Evolutionary conservation across 2,888 invertebrate species (phyloP).

Genomic region (Brassicogethes aeneus): DNA sequence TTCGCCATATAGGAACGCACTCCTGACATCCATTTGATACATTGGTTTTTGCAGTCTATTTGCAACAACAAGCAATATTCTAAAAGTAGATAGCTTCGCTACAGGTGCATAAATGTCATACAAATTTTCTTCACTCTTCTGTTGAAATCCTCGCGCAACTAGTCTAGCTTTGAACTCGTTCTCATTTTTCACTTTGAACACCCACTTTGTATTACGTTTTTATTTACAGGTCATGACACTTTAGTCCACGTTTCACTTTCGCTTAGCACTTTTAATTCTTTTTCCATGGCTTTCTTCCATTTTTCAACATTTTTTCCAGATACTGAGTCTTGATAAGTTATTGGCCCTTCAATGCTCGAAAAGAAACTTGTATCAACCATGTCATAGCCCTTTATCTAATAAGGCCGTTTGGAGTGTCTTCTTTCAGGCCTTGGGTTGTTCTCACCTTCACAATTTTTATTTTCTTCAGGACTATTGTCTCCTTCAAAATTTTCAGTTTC

Average conservation of each 20-base stretch:
- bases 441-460: conserved; percentile 1
- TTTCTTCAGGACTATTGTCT: conserved; percentile 4
- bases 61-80: conserved; percentile 8
- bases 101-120: conserved; percentile 9
- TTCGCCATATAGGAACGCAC: conserved; percentile 19
- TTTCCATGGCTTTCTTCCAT: conserved; percentile 6
- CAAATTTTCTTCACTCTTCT: conserved; percentile 5
- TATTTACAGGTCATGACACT: not conserved
- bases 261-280: conserved; percentile 7
- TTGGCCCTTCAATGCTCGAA: not conserved
- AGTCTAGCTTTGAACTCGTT: conserved; percentile 16
- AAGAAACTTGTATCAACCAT: conserved; percentile 4
- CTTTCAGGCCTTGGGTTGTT: conserved; percentile 1
- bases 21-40: conserved; percentile 19
- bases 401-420: conserved; percentile 6
- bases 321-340: conserved; percentile 3
- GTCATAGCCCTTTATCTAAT: conserved; percentile 7
- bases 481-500: conserved; percentile 2
- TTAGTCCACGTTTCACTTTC: conserved; percentile 8
- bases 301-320: conserved; percentile 3
- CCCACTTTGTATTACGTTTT: conserved; percentile 8
- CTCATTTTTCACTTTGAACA: conserved; percentile 11
- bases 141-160: conserved; percentile 18
- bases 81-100: conserved; percentile 5
- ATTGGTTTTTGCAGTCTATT: conserved; percentile 8